phyloP scores from a whole-genome alignment of 2,113 vertebrate genomes.

The Trematomus loennbergii region DNA sequence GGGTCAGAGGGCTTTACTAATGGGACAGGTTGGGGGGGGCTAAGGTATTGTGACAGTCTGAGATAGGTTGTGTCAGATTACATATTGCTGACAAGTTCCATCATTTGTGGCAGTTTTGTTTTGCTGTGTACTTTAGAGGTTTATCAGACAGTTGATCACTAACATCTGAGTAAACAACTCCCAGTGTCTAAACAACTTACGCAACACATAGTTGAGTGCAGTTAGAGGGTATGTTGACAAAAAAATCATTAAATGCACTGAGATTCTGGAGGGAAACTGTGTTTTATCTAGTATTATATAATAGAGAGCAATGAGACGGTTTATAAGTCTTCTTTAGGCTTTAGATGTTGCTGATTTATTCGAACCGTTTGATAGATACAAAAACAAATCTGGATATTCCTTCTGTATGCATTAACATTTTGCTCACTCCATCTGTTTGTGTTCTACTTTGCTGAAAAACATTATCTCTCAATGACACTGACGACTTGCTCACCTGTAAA shows the following conservation, averaged over 20 bases:
- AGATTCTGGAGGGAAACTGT: background rate
- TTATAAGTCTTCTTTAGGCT: background rate
- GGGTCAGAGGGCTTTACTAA: slow-evolving; percentile 26
- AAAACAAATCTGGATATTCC: background rate
- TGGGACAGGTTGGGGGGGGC: background rate
- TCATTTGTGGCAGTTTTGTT: slow-evolving; percentile 1
- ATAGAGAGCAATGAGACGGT: background rate
- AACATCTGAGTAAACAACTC: slow-evolving; percentile 12
- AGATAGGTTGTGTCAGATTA: slow-evolving; percentile 23
- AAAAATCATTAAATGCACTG: background rate
- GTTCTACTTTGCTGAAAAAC: background rate
- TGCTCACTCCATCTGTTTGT: background rate
- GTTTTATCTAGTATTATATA: background rate
- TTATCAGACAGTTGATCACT: slow-evolving; percentile 21
- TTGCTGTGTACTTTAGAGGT: slow-evolving; percentile 9
- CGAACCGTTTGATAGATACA: background rate
- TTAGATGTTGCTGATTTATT: background rate
- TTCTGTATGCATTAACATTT: background rate
- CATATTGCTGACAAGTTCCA: slow-evolving; percentile 8
- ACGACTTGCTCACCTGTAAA: slow-evolving; percentile 13
- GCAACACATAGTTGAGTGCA: slow-evolving; percentile 10
- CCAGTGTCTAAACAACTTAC: slow-evolving; percentile 13
- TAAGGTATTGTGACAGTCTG: slow-evolving; percentile 6
- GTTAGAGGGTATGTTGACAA: background rate
- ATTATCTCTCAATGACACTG: background rate